These are phyloP conservation scores for Zaprionus obscuricornis DNA, from an alignment of 2,888 invertebrate species.

Conservation along the genomic window DNA sequence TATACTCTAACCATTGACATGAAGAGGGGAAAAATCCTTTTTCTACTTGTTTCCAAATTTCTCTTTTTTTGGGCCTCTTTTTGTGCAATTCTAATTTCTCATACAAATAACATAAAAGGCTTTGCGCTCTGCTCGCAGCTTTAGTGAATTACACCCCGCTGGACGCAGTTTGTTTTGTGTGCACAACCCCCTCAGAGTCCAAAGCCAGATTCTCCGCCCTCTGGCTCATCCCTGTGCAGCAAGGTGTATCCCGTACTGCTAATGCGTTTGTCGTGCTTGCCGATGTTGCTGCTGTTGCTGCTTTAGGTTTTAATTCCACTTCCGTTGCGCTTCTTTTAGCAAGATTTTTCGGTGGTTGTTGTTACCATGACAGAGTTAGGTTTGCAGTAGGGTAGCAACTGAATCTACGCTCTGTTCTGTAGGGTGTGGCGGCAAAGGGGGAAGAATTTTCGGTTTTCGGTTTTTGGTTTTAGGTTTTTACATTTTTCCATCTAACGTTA, in stretches of 20 bases:
- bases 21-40: slow-evolving; percentile 70
- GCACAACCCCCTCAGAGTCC: slow-evolving; percentile 4
- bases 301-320: slow-evolving; percentile 62
- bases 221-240: slow-evolving; percentile 6
- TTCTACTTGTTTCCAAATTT: background rate
- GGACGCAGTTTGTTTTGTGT: slow-evolving; percentile 34
- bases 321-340: slow-evolving; percentile 45
- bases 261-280: slow-evolving; percentile 42
- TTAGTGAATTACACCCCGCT: slow-evolving; percentile 37
- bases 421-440: too few species aligned
- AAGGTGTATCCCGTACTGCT: slow-evolving; percentile 51
- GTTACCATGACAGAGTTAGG: too few species aligned
- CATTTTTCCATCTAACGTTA: slow-evolving; percentile 41
- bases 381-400: too few species aligned
- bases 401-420: too few species aligned
- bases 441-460: too few species aligned
- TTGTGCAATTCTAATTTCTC: slow-evolving; percentile 63
- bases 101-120: slow-evolving; percentile 64
- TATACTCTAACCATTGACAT: too few species aligned
- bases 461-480: too few species aligned
- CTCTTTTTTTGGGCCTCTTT: slow-evolving; percentile 20
- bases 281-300: too few species aligned
- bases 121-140: too few species aligned
- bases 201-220: background rate
- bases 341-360: slow-evolving; percentile 64